phyloP scores from a whole-genome alignment of 2,797 vertebrate genomes.

The Orientallactaga sibirica region DNA sequence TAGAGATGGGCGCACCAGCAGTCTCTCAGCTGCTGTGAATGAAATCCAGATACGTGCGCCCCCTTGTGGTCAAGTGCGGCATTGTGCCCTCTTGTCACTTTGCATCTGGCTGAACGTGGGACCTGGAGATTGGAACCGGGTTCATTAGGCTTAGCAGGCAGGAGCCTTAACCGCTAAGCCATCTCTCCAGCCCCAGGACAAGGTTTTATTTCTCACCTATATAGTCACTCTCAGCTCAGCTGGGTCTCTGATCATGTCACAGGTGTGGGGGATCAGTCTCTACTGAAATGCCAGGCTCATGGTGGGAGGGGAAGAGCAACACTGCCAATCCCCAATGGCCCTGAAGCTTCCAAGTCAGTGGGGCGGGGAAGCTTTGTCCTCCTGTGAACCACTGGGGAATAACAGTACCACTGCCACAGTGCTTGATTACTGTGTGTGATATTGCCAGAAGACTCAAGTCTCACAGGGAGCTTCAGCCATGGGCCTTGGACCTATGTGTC shows the following conservation, averaged over 20 bases:
- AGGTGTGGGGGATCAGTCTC: not conserved
- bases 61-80: too few relatives aligned
- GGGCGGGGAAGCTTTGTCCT: not conserved
- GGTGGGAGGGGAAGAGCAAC: not conserved
- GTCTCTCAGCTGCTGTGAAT: too few relatives aligned
- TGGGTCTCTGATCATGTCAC: not conserved
- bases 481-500: not conserved
- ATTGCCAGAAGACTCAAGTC: not conserved
- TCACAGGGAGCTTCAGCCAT: not conserved
- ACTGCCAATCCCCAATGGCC: not conserved
- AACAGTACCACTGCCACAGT: not conserved
- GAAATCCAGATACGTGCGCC: too few relatives aligned
- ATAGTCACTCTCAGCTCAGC: not conserved
- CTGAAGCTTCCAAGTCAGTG: not conserved
- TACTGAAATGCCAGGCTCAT: not conserved
- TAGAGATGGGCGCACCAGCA: too few relatives aligned
- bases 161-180: too few relatives aligned
- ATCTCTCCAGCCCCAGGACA: too few relatives aligned
- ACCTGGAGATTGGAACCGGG: too few relatives aligned
- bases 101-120: too few relatives aligned
- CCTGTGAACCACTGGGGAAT: not conserved
- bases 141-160: too few relatives aligned
- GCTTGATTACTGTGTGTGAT: not conserved
- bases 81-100: too few relatives aligned
- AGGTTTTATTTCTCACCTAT: not conserved